Conservation (phyloP, 2,888 invertebrate genomes). For the Alitta virens region DNA sequence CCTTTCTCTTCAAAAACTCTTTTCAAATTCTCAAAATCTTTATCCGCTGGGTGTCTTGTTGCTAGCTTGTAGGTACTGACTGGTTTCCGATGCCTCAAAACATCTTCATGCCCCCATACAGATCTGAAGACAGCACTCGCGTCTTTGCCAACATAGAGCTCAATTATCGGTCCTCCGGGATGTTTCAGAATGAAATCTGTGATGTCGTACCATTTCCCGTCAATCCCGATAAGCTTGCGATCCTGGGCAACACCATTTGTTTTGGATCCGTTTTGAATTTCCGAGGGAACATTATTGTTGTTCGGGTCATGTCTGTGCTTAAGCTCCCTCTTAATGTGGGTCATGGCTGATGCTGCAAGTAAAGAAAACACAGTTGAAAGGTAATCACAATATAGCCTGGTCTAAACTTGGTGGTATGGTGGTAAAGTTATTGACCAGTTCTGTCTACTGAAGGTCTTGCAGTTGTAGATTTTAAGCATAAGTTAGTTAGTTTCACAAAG, state of each 20-base stretch:
- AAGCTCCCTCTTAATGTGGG: too few relatives aligned
- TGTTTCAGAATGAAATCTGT: constrained; percentile 18
- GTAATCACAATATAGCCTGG: too few relatives aligned
- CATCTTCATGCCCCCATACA: constrained; percentile 14
- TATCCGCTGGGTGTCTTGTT: constrained; percentile 20
- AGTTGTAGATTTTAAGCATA: too few relatives aligned
- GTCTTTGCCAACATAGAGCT: constrained; percentile 18
- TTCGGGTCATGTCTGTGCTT: too few relatives aligned
- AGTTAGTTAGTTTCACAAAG: too few relatives aligned
- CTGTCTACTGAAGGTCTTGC: too few relatives aligned
- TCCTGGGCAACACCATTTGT: background rate
- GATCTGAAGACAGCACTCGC: constrained; percentile 13
- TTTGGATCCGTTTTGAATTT: too few relatives aligned
- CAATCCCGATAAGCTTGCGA: constrained; percentile 9
- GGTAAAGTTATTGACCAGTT: too few relatives aligned
- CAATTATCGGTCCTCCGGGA: constrained; percentile 18
- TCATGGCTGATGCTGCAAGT: too few relatives aligned
- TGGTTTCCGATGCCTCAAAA: constrained; percentile 23
- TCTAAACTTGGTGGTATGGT: too few relatives aligned
- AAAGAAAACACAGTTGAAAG: too few relatives aligned
- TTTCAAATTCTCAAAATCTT: constrained; percentile 21
- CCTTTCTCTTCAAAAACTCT: constrained; percentile 14
- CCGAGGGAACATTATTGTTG: too few relatives aligned
- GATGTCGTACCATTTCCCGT: constrained; percentile 21
- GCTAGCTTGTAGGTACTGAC: constrained; percentile 19